Evolutionary conservation across 1,140 invertebrate genomes (phyloP).

Genomic region (Leptinotarsa texana): DNA sequence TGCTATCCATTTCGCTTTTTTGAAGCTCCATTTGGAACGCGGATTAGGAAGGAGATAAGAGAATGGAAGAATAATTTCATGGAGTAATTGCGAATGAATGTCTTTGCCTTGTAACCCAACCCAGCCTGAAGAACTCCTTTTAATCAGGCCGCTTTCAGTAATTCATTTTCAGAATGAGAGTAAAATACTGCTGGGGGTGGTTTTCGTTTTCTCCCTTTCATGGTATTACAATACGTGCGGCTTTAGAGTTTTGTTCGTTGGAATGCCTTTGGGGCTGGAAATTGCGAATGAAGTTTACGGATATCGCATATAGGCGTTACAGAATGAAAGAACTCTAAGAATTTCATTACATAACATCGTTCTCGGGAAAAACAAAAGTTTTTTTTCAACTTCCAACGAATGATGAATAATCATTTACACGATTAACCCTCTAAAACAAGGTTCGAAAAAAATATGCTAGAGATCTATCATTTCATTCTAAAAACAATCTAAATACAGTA

Average conservation of each 20-base stretch:
- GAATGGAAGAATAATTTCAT: slow-evolving; percentile 2
- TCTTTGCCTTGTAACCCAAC: slow-evolving; percentile 11
- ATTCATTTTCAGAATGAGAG: slow-evolving; percentile 13
- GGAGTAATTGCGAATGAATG: slow-evolving; percentile 20
- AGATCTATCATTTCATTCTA: no score
- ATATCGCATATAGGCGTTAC: background rate
- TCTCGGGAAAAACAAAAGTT: no score
- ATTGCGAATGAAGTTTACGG: background rate
- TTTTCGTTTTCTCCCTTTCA: background rate
- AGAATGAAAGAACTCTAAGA: background rate
- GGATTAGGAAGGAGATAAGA: background rate
- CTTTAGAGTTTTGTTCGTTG: background rate
- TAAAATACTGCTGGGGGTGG: slow-evolving; percentile 8
- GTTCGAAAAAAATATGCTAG: no score
- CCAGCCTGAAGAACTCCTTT: slow-evolving; percentile 12
- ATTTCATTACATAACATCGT: no score
- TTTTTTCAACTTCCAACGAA: no score
- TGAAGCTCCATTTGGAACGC: background rate
- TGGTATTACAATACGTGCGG: background rate
- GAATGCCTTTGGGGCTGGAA: background rate
- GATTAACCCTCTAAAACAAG: no score
- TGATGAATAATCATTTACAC: no score
- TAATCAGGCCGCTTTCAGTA: slow-evolving; percentile 20
- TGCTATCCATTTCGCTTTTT: background rate
- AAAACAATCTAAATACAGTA: no score